Evolutionary conservation across 2,888 invertebrate genomes (phyloP).

Genomic region (Enchytraeus crypticus): DNA sequence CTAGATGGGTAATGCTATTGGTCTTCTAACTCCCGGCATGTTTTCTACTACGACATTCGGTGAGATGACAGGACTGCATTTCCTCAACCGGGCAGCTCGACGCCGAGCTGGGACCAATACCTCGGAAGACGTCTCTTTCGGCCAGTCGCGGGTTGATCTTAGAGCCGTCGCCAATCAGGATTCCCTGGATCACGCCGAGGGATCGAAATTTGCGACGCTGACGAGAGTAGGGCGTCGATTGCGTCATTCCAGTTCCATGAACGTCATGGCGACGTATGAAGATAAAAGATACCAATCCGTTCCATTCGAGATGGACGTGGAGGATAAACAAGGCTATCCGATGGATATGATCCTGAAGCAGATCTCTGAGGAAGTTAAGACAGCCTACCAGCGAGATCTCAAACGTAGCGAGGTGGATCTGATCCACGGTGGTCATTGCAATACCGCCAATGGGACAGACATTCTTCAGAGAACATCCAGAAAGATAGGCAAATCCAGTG

Average conservation of each 20-base stretch:
- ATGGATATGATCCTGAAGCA: background rate
- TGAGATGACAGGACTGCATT: background rate
- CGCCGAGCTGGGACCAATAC: background rate
- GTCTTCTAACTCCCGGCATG: background rate
- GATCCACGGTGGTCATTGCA: background rate
- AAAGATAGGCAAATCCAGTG: background rate
- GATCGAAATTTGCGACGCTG: no score
- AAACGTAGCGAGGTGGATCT: background rate
- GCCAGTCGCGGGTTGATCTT: background rate
- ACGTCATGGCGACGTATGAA: background rate
- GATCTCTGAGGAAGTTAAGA: background rate
- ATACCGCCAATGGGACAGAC: background rate
- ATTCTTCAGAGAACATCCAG: background rate
- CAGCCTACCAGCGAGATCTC: background rate
- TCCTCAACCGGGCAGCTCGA: background rate
- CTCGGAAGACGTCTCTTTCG: background rate
- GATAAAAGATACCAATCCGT: background rate
- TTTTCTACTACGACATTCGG: background rate
- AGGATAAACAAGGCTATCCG: background rate
- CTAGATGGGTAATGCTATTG: background rate
- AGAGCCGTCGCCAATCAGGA: background rate
- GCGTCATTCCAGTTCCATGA: background rate
- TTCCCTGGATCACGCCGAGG: background rate
- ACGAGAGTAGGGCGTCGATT: no score
- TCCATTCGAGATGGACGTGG: background rate